Conservation (phyloP, 1,140 invertebrate genomes). For the Trichomalopsis sarcophagae region DNA sequence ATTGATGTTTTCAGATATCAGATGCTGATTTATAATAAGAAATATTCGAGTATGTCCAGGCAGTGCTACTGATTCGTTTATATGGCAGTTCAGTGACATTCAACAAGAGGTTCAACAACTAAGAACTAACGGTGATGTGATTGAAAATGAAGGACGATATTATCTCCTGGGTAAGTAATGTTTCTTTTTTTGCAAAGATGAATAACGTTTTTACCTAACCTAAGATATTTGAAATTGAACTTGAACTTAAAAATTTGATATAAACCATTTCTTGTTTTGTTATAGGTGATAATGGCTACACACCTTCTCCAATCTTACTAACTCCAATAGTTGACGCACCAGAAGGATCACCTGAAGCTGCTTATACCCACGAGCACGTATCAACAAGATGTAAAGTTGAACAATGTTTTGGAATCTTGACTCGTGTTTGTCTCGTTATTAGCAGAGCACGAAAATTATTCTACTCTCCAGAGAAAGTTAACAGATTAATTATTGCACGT, state of each 20-base stretch:
- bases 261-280: too few species aligned
- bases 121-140: neutral
- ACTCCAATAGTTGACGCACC: neutral
- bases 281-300: slow-evolving; percentile 1
- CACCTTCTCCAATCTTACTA: neutral
- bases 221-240: neutral
- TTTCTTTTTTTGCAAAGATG: too few species aligned
- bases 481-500: neutral
- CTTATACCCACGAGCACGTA: neutral
- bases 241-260: too few species aligned
- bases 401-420: neutral
- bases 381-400: neutral
- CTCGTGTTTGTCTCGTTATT: neutral
- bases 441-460: neutral
- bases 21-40: too few species aligned
- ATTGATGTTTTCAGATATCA: too few species aligned
- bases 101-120: neutral
- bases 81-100: neutral
- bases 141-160: neutral
- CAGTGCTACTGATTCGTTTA: neutral
- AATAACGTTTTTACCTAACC: too few species aligned
- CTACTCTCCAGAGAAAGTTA: neutral
- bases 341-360: neutral
- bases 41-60: neutral
- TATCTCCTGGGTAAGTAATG: neutral